A percentile compares a stretch with the other conserved stretches of the same genome.
These are phyloP conservation scores for Bothrops jararaca DNA, from an alignment of 2,113 vertebrate species.

Conservation along the genomic window DNA sequence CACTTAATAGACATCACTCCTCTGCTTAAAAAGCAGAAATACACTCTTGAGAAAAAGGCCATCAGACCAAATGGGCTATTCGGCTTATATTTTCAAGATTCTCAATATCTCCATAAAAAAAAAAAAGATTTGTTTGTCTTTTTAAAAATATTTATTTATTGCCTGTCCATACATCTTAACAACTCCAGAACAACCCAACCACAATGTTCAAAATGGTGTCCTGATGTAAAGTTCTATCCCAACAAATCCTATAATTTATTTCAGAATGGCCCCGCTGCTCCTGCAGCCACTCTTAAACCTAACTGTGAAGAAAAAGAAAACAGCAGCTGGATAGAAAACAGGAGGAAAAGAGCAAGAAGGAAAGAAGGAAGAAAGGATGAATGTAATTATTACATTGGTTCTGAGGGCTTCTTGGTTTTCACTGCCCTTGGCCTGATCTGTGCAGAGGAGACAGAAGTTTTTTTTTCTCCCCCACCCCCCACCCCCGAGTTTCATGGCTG, in stretches of 20 bases:
- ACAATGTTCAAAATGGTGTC: background rate
- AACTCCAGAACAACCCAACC: background rate
- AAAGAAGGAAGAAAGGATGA: background rate
- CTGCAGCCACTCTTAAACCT: background rate
- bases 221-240: background rate
- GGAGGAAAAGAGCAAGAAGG: background rate
- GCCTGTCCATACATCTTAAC: background rate
- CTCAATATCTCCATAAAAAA: background rate
- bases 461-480: too few species aligned
- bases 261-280: background rate
- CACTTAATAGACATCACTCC: constrained; percentile 8
- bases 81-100: background rate
- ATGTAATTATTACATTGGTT: too few species aligned
- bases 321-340: background rate
- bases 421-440: too few species aligned
- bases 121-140: background rate
- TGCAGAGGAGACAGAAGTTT: too few species aligned
- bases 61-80: background rate
- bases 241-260: background rate
- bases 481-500: too few species aligned
- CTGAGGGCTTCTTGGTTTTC: too few species aligned
- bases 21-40: constrained; percentile 23
- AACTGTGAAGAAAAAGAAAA: background rate
- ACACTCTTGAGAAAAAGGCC: background rate
- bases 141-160: background rate